These are phyloP conservation scores for Bungarus multicinctus DNA, from an alignment of 2,113 vertebrate genomes.

Conservation along the genomic window DNA sequence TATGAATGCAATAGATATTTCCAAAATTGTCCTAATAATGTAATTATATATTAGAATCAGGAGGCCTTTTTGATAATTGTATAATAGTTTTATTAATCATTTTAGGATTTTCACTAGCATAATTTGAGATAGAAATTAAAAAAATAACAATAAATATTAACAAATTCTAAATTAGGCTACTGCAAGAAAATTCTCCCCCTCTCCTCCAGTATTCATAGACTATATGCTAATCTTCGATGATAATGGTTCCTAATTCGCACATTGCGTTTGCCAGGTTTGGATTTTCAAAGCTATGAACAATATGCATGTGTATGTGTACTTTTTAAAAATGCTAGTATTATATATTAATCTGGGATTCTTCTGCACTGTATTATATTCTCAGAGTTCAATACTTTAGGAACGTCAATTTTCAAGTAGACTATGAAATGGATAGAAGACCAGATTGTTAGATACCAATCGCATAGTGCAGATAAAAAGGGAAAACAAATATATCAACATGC, in stretches of 20 bases:
- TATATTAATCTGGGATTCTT: background rate
- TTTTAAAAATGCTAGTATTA: background rate
- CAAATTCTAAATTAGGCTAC: background rate
- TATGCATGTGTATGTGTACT: background rate
- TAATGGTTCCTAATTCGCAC: background rate
- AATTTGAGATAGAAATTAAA: background rate
- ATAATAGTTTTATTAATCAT: background rate
- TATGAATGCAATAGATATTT: background rate
- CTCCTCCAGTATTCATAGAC: background rate
- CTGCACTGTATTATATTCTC: background rate
- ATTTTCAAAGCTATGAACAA: background rate
- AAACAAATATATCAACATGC: conserved; percentile 21
- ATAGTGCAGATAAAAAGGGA: conserved; percentile 35
- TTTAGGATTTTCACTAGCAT: background rate
- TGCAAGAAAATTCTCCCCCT: background rate
- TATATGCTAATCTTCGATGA: background rate
- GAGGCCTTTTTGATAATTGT: background rate
- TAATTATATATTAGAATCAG: background rate
- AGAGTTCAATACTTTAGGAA: background rate
- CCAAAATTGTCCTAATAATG: background rate
- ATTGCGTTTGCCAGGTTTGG: background rate
- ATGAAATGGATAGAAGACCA: conserved; percentile 26
- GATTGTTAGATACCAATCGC: conserved; percentile 26
- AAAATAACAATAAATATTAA: background rate
- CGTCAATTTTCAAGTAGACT: background rate